Percentiles rank a stretch among this genome's conserved stretches.
Conservation (phyloP, 2,888 invertebrate species). For the Leucophenga montana region DNA sequence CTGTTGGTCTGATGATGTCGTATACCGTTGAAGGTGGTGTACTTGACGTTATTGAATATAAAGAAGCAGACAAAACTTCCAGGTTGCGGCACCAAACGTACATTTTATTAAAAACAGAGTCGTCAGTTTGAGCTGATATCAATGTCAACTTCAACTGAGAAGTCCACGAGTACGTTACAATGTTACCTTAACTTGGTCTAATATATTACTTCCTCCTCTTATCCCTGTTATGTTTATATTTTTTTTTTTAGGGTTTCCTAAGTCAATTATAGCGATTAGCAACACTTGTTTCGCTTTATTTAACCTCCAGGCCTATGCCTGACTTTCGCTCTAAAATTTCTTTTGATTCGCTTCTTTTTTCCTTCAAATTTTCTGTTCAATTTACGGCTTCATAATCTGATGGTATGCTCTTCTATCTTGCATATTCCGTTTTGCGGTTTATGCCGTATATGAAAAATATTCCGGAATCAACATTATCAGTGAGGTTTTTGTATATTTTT, state of each 20-base stretch:
- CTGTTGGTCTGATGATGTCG: constrained; percentile 48
- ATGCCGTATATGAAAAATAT: neutral
- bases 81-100: neutral
- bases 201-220: too few relatives aligned
- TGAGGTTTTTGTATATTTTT: too few relatives aligned
- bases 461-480: neutral
- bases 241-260: neutral
- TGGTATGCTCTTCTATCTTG: neutral
- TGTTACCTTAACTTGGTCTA: too few relatives aligned
- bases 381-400: neutral
- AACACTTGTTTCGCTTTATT: neutral
- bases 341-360: neutral
- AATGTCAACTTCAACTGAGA: too few relatives aligned
- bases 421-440: neutral
- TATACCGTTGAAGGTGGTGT: neutral
- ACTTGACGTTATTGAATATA: neutral
- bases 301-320: neutral
- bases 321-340: neutral
- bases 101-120: neutral
- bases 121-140: neutral
- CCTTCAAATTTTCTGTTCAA: neutral
- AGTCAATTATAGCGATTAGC: neutral
- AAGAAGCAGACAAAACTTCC: neutral
- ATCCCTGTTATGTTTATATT: neutral
- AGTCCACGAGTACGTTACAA: too few relatives aligned